A percentile compares a stretch with the other conserved stretches of the same genome.
These are phyloP conservation scores for Naja naja DNA, from an alignment of 2,113 vertebrate species.

Conservation along the genomic window DNA sequence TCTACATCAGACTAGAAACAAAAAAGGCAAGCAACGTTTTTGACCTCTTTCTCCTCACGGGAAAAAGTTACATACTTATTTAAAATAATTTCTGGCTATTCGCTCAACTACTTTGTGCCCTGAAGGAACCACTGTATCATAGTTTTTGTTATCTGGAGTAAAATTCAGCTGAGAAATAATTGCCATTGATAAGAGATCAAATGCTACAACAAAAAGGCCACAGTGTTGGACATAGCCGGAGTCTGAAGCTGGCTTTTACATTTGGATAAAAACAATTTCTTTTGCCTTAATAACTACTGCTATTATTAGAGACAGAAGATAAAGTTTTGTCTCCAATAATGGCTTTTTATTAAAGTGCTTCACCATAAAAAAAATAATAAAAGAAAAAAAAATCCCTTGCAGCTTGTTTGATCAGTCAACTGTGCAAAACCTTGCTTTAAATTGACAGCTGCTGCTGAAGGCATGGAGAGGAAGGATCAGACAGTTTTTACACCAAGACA, in stretches of 20 bases:
- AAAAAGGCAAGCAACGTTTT: not conserved
- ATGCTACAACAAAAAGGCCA: not conserved
- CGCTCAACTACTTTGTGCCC: not conserved
- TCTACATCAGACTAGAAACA: not conserved
- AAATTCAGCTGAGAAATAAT: not conserved
- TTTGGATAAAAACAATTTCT: not conserved
- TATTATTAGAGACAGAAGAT: constrained; percentile 31
- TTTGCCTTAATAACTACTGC: constrained; percentile 19
- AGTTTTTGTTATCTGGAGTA: not conserved
- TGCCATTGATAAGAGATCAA: not conserved
- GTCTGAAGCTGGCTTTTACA: constrained; percentile 3
- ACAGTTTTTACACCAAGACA: constrained; percentile 30
- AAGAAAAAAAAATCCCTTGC: constrained; percentile 38
- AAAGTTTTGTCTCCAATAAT: not conserved
- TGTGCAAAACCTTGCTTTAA: constrained; percentile 38
- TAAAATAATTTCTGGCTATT: not conserved
- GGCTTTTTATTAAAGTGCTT: constrained; percentile 1
- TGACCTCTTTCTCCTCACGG: not conserved
- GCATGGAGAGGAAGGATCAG: constrained; percentile 18
- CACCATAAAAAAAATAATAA: constrained; percentile 21
- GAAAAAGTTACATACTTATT: not conserved
- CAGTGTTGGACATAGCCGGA: not conserved
- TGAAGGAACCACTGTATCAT: not conserved
- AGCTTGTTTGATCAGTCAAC: constrained; percentile 55
- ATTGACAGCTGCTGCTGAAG: constrained; percentile 43